Percentiles rank a stretch among this genome's conserved stretches.
Evolutionary conservation across 1,140 invertebrate genomes (phyloP).

Genomic region (Drosophila aff.): DNA sequence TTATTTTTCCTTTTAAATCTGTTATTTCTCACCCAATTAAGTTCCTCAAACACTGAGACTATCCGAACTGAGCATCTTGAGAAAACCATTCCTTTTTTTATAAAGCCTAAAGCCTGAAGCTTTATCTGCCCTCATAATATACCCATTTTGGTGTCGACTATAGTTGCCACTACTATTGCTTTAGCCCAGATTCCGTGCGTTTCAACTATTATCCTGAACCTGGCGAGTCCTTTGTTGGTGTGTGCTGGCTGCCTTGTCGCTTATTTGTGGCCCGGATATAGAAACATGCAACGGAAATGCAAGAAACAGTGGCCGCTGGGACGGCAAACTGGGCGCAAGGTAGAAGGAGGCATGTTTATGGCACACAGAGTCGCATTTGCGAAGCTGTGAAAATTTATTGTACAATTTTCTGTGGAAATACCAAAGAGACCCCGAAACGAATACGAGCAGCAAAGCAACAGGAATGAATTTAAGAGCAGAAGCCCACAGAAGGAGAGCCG

Average conservation of each 20-base stretch:
- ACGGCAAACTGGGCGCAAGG: constrained; percentile 14
- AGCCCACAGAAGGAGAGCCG: not conserved
- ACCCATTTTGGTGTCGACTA: constrained; percentile 16
- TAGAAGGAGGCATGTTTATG: constrained; percentile 49
- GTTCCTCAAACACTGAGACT: too few species aligned
- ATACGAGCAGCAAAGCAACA: constrained; percentile 38
- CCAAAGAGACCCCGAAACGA: constrained; percentile 41
- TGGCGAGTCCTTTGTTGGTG: constrained; percentile 55
- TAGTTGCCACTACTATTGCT: constrained; percentile 9
- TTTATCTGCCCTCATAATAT: constrained; percentile 37
- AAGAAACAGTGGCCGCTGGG: constrained; percentile 51
- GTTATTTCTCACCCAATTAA: too few species aligned
- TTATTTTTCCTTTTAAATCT: too few species aligned
- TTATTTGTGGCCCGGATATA: constrained; percentile 74
- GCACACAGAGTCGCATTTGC: constrained; percentile 46
- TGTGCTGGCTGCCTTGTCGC: constrained; percentile 36
- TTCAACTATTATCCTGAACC: constrained; percentile 45
- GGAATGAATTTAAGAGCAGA: constrained; percentile 40
- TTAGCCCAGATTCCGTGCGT: constrained; percentile 40
- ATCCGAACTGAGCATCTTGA: not conserved
- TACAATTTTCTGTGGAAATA: constrained; percentile 43
- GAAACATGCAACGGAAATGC: constrained; percentile 76
- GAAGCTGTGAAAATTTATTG: constrained; percentile 54
- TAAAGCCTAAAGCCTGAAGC: constrained; percentile 2
- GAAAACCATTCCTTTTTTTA: not conserved